Percentiles rank a stretch among this genome's conserved stretches.
These are phyloP conservation scores for Hippocampus barbouri DNA, from an alignment of 2,113 vertebrate species.

Conservation along the genomic window DNA sequence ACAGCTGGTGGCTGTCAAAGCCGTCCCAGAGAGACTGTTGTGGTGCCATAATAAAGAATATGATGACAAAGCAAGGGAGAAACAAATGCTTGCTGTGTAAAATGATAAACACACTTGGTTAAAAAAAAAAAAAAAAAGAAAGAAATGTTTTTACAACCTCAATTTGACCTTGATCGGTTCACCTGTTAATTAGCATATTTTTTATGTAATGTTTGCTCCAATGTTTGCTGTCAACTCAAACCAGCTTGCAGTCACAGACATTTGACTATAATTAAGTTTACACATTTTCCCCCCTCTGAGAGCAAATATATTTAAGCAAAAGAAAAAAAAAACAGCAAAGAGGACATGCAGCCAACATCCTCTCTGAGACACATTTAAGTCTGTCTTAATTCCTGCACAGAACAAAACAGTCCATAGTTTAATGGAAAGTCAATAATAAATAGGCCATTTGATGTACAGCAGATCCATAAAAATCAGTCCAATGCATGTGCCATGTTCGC, in stretches of 20 bases:
- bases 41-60: constrained; percentile 27
- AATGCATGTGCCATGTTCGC: not conserved
- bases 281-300: not conserved
- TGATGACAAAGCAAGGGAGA: constrained; percentile 22
- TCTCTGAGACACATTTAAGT: constrained; percentile 27
- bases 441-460: constrained; percentile 37
- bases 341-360: constrained; percentile 14
- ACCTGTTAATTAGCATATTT: not conserved
- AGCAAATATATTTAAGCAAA: constrained; percentile 2
- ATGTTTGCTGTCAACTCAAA: not conserved
- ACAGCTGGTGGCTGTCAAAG: constrained; percentile 37
- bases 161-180: not conserved
- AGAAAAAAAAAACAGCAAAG: constrained; percentile 6
- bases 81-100: constrained; percentile 20
- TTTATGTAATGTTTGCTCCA: not conserved
- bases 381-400: constrained; percentile 26
- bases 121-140: not conserved
- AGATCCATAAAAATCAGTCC: constrained; percentile 15
- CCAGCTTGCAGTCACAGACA: not conserved
- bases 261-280: not conserved
- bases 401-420: constrained; percentile 33
- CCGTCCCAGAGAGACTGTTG: constrained; percentile 16
- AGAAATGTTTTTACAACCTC: not conserved
- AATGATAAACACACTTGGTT: constrained; percentile 8
- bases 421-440: constrained; percentile 52